Base-by-base conservation (phyloP, 2,888 invertebrate species). In the Phania funesta region DNA sequence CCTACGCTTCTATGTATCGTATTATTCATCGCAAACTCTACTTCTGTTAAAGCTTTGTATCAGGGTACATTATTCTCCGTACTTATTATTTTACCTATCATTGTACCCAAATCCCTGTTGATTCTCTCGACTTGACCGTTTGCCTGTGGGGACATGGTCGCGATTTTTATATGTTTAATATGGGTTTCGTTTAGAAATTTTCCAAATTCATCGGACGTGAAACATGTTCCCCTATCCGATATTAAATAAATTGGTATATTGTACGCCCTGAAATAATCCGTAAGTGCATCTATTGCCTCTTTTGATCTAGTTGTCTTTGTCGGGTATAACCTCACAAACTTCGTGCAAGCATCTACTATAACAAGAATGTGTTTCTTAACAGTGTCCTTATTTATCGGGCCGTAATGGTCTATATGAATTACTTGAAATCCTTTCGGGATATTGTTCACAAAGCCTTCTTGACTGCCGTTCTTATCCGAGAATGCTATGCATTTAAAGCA, bases 11-110 rank as follows among this genome's bases (percentile, higher is more conserved):
- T 83, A 26, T 80, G 79, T 11, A 82, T 22, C 0, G 81, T 83
- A 29, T 85, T 85, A 44, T 85, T 83, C 52, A 85, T 50, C 1
- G 83, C 73, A 26, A 67, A 26, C 35, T 84, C 80, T 0, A 84
- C 70, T 0, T 58, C 64, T 20, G 65, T 18, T 13, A 83, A 52
- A 6, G 81, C 71, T 3, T 13, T 70, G 44, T 84, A 58, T 67
- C 62, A 70, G 3, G 52, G 26, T n/a, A 8, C n/a, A 24, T 68
- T 76, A 26, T 22, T 16, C 24, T 68, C 54, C 4, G 11, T 22
- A 3, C 50, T 26, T 4, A 52, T 67, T 48, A 83, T 11, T 24
- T 83, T 83, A 20, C 60, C 56, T 24, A 82, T 77, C 83, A 84
- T 83, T 41, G 73, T 67, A 48, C 56, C 77, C 0, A 84, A 32